These are phyloP conservation scores for Galaxea fascicularis DNA, from an alignment of 92 coral and sea anemone genomes.

Conservation along the genomic window DNA sequence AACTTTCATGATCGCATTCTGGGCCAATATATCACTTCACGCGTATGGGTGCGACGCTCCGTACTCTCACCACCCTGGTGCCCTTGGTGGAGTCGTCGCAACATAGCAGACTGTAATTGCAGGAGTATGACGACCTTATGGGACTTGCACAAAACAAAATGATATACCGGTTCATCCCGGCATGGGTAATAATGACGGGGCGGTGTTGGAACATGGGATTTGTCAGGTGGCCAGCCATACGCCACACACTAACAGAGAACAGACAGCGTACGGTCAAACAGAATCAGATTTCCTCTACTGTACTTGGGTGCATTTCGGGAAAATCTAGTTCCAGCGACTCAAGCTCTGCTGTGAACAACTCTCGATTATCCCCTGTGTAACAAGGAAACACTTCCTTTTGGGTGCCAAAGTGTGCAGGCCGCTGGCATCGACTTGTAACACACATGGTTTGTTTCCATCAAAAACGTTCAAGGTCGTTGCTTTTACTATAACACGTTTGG, in stretches of 20 bases:
- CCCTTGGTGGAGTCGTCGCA: slow-evolving; percentile 52
- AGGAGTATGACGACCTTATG: slow-evolving; percentile 23
- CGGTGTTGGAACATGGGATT: slow-evolving; percentile 15
- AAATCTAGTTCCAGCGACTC: slow-evolving; percentile 14
- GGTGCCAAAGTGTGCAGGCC: slow-evolving; percentile 18
- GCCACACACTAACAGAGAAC: slow-evolving; percentile 6
- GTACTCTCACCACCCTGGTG: slow-evolving; percentile 46
- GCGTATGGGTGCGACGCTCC: slow-evolving; percentile 47
- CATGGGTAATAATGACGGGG: no score
- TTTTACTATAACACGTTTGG: slow-evolving; percentile 34
- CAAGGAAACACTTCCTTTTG: slow-evolving; percentile 37
- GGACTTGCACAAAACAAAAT: slow-evolving; percentile 11
- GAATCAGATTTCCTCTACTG: background rate
- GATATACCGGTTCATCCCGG: no score
- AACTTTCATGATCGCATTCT: no score
- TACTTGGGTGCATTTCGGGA: background rate
- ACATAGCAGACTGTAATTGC: no score
- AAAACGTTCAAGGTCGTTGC: slow-evolving; percentile 46
- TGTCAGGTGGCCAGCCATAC: slow-evolving; percentile 28
- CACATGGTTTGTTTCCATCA: slow-evolving; percentile 44
- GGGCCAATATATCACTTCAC: slow-evolving; percentile 57
- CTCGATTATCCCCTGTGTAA: background rate
- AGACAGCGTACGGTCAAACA: slow-evolving; percentile 1
- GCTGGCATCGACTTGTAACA: slow-evolving; percentile 55
- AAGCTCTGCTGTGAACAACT: slow-evolving; percentile 11